Evolutionary conservation across 2,113 vertebrate species (phyloP).

Genomic region (Pelecanus crispus): DNA sequence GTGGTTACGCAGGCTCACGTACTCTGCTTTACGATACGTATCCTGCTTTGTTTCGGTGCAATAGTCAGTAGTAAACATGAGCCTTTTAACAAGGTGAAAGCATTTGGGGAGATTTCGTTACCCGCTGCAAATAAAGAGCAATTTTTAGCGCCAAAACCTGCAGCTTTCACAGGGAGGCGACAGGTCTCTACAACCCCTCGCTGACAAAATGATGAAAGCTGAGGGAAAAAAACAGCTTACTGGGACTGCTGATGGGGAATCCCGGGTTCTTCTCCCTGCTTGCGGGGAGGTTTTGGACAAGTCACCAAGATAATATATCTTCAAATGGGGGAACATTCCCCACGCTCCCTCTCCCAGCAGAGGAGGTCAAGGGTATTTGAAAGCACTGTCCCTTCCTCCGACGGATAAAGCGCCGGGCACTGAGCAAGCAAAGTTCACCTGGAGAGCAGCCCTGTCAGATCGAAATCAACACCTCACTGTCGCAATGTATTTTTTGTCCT

Average conservation of each 20-base stretch:
- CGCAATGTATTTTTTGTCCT: background rate
- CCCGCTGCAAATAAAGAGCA: background rate
- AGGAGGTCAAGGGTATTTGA: background rate
- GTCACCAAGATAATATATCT: background rate
- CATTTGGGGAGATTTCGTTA: background rate
- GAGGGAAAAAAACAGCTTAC: background rate
- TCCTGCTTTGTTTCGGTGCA: background rate
- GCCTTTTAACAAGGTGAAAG: background rate
- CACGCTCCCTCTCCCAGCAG: background rate
- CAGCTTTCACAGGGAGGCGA: background rate
- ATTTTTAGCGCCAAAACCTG: background rate
- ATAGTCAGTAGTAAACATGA: background rate
- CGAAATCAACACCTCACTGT: background rate
- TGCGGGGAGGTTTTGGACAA: background rate
- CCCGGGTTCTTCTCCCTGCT: background rate
- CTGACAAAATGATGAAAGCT: background rate
- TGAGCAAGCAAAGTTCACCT: background rate
- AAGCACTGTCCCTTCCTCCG: background rate
- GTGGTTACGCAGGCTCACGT: background rate
- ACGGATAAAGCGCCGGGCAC: rapidly evolving
- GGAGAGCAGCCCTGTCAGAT: background rate
- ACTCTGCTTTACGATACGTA: rapidly evolving
- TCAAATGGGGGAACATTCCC: background rate
- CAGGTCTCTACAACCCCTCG: background rate
- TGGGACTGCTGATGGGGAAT: background rate